phyloP scores from a whole-genome alignment of 1,140 invertebrate genomes.

The Eubasilissa regina region DNA sequence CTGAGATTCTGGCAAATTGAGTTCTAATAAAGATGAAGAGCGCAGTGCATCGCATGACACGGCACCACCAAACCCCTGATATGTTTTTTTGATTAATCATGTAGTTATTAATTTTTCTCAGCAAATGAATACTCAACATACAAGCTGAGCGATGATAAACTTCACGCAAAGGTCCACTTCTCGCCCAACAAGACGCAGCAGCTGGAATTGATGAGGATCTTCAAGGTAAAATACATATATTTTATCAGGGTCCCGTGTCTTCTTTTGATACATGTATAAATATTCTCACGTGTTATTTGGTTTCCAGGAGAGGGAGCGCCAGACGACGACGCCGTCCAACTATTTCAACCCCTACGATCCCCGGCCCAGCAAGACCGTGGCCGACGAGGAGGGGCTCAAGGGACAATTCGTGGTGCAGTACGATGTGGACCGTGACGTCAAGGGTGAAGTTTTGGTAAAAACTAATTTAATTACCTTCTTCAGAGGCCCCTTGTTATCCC shows the following conservation, averaged over 20 bases:
- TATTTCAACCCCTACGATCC: conserved; percentile 26
- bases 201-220: conserved; percentile 49
- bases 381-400: conserved; percentile 69
- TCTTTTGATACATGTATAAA: background rate
- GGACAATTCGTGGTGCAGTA: conserved; percentile 79
- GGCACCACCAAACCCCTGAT: too few species aligned
- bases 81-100: too few species aligned
- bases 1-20: too few species aligned
- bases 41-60: too few species aligned
- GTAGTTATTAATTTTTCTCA: conserved; percentile 43
- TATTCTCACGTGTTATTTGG: background rate
- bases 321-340: conserved; percentile 32
- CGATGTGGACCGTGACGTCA: conserved; percentile 73
- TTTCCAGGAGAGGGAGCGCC: conserved; percentile 40
- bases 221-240: conserved; percentile 48
- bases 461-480: conserved; percentile 45
- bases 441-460: conserved; percentile 74
- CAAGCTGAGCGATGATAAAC: conserved; percentile 38
- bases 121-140: conserved; percentile 50
- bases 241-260: background rate
- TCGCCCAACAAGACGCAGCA: conserved; percentile 53
- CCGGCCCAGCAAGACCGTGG: conserved; percentile 48
- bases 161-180: conserved; percentile 48
- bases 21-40: too few species aligned
- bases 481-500: too few species aligned